These are phyloP conservation scores for Morone saxatilis DNA, from an alignment of 2,113 vertebrate genomes.

Conservation along the genomic window DNA sequence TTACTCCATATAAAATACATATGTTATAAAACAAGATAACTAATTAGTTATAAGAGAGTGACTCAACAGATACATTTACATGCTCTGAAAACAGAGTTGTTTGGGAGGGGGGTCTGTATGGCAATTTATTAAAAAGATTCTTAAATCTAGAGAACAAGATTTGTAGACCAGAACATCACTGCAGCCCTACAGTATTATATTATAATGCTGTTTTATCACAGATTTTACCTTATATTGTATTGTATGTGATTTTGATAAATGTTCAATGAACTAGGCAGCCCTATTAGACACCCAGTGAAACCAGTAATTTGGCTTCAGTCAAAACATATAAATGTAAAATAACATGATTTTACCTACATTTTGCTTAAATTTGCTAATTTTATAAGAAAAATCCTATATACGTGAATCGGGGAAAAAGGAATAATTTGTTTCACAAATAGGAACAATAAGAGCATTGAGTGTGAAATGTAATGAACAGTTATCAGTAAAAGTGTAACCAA, in stretches of 20 bases:
- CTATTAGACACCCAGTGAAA: not conserved
- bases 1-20: too few relatives aligned
- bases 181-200: too few relatives aligned
- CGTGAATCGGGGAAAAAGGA: not conserved
- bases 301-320: not conserved
- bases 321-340: not conserved
- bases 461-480: not conserved
- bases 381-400: too few relatives aligned
- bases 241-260: not conserved
- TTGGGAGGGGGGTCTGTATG: too few relatives aligned
- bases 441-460: too few relatives aligned
- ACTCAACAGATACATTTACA: not conserved
- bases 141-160: too few relatives aligned
- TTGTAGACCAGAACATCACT: too few relatives aligned
- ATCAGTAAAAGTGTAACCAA: not conserved
- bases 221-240: too few relatives aligned
- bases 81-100: not conserved
- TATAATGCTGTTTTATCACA: too few relatives aligned
- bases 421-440: not conserved
- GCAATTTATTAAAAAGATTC: too few relatives aligned
- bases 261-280: too few relatives aligned
- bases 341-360: not conserved
- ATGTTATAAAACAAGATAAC: not conserved
- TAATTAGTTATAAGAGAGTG: not conserved
- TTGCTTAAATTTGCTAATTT: too few relatives aligned